Conservation (phyloP, 2,888 invertebrate species). For the Artemia sinica region DNA sequence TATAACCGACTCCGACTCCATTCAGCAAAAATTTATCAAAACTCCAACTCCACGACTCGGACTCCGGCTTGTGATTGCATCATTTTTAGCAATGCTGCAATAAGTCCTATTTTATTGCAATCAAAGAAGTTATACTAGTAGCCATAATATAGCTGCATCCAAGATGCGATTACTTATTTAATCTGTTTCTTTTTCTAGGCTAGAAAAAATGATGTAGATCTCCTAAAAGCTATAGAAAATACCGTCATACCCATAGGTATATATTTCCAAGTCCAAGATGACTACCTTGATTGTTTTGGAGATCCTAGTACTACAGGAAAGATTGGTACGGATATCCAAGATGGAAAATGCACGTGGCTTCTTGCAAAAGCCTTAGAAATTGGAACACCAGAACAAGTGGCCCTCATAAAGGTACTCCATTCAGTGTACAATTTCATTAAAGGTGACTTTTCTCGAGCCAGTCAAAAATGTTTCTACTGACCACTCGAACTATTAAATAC, state of each 20-base stretch:
- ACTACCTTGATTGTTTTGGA: conserved; percentile 79
- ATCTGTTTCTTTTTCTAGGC: conserved; percentile 32
- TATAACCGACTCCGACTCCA: too few species aligned
- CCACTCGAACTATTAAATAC: too few species aligned
- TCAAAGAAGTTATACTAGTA: too few species aligned
- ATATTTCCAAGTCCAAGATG: conserved; percentile 87
- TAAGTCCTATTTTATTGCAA: conserved; percentile 2
- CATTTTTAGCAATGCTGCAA: conserved; percentile 13
- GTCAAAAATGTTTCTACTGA: too few species aligned
- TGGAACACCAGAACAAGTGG: conserved; percentile 48
- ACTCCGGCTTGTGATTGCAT: too few species aligned
- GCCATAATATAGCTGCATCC: too few species aligned
- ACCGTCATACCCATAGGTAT: conserved; percentile 82
- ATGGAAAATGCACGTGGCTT: conserved; percentile 92
- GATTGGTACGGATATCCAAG: conserved; percentile 73
- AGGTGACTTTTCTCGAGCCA: too few species aligned
- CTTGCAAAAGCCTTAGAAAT: conserved; percentile 70
- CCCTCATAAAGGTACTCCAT: conserved; percentile 42
- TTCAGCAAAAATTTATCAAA: too few species aligned
- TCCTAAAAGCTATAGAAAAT: conserved; percentile 63
- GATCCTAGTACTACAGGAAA: conserved; percentile 71
- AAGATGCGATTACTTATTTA: too few species aligned
- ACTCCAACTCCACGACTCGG: too few species aligned
- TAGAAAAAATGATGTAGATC: conserved; percentile 51
- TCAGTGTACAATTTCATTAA: too few species aligned